Conservation (phyloP, 2,113 vertebrate genomes). For the Synodontis membranacea region DNA sequence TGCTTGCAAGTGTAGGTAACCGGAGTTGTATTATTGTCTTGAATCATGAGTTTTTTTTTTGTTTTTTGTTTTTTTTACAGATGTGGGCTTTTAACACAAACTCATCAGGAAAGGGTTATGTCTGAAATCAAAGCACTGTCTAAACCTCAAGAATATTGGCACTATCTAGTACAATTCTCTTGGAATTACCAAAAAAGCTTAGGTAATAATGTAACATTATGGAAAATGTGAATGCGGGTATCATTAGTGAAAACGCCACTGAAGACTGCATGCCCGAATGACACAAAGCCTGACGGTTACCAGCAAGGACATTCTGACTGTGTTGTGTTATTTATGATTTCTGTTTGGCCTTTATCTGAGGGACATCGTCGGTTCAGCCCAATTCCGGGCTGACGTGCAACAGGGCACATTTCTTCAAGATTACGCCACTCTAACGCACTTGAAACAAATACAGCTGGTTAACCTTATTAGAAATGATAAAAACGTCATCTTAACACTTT, state of each 20-base stretch:
- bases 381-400: too few species aligned
- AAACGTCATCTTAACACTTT: slow-evolving; percentile 27
- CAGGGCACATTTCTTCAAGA: neutral
- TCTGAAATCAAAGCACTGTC: neutral
- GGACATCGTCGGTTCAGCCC: neutral
- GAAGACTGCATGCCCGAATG: neutral
- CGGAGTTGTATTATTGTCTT: too few species aligned
- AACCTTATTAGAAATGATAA: neutral
- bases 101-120: neutral
- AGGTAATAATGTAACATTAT: neutral
- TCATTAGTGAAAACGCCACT: neutral
- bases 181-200: neutral
- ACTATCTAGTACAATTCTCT: neutral
- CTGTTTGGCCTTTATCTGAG: neutral
- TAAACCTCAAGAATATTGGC: neutral
- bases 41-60: too few species aligned
- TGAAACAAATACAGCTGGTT: neutral
- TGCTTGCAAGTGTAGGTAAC: too few species aligned
- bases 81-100: neutral
- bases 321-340: neutral
- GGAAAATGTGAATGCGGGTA: neutral
- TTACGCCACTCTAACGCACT: neutral
- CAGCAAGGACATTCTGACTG: neutral
- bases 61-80: too few species aligned
- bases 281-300: neutral